phyloP scores from a whole-genome alignment of 2,888 invertebrate genomes.

The Lapara coniferarum region DNA sequence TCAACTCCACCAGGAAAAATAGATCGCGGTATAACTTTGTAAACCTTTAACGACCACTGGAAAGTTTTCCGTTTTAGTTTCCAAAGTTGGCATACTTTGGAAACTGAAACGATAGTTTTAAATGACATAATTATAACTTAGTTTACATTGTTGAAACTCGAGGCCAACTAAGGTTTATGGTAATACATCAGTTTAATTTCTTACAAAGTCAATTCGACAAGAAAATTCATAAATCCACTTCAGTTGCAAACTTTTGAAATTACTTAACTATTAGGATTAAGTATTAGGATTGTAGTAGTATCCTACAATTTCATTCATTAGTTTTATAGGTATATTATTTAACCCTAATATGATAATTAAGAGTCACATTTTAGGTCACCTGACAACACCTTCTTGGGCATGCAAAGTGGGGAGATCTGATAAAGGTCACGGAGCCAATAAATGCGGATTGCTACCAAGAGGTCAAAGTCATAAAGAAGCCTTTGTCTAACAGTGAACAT shows the following conservation, averaged over 20 bases:
- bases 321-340: no score
- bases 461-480: no score
- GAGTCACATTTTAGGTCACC: no score
- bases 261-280: not conserved
- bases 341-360: no score
- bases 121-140: constrained; percentile 25
- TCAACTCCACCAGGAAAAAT: not conserved
- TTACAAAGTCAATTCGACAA: constrained; percentile 15
- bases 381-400: no score
- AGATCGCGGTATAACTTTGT: not conserved
- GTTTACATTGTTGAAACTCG: constrained; percentile 14
- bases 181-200: constrained; percentile 28
- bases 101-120: constrained; percentile 25
- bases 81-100: constrained; percentile 15
- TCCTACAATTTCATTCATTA: no score
- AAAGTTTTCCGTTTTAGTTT: constrained; percentile 18
- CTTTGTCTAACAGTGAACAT: no score
- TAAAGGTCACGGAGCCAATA: no score
- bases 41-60: constrained; percentile 15
- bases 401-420: no score
- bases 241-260: not conserved
- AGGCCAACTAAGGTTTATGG: constrained; percentile 27
- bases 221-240: not conserved
- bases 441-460: no score
- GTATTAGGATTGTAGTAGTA: no score